Evolutionary conservation across 2,888 invertebrate genomes (phyloP).

Genomic region (Lacanobia wlatinum): DNA sequence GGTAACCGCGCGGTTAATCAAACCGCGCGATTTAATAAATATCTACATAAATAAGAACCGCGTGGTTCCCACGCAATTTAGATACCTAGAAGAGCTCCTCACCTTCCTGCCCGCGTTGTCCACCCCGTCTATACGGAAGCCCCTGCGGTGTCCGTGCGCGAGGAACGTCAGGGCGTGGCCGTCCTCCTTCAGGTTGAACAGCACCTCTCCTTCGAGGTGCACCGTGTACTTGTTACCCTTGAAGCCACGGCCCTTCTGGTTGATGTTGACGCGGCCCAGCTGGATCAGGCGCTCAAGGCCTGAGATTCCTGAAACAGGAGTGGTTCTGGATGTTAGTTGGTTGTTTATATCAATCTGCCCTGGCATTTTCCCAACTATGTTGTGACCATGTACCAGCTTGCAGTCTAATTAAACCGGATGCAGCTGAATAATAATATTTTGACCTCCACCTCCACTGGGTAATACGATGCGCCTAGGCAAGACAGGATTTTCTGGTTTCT

Average conservation of each 20-base stretch:
- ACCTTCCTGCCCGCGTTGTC: constrained; percentile 34
- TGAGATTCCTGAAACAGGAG: neutral
- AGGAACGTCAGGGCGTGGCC: constrained; percentile 36
- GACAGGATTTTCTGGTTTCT: too few species aligned
- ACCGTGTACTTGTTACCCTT: constrained; percentile 46
- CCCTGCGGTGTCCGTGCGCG: constrained; percentile 5
- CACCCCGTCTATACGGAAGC: constrained; percentile 40
- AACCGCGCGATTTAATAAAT: too few species aligned
- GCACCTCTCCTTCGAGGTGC: constrained; percentile 7
- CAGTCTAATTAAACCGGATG: too few species aligned
- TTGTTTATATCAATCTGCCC: too few species aligned
- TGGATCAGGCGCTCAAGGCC: constrained; percentile 19
- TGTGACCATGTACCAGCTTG: too few species aligned
- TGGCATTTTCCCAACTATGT: too few species aligned
- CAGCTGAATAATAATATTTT: too few species aligned
- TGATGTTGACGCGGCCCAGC: constrained; percentile 13
- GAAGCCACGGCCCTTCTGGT: constrained; percentile 23
- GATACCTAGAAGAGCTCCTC: constrained; percentile 4
- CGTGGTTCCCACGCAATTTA: too few species aligned
- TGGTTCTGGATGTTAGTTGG: neutral
- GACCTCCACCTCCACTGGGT: too few species aligned
- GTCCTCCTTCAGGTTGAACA: constrained; percentile 45
- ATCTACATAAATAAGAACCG: too few species aligned
- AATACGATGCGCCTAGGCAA: too few species aligned
- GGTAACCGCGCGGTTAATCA: too few species aligned